Conservation (phyloP, 2,797 vertebrate species). For the Novumbra hubbsi region DNA sequence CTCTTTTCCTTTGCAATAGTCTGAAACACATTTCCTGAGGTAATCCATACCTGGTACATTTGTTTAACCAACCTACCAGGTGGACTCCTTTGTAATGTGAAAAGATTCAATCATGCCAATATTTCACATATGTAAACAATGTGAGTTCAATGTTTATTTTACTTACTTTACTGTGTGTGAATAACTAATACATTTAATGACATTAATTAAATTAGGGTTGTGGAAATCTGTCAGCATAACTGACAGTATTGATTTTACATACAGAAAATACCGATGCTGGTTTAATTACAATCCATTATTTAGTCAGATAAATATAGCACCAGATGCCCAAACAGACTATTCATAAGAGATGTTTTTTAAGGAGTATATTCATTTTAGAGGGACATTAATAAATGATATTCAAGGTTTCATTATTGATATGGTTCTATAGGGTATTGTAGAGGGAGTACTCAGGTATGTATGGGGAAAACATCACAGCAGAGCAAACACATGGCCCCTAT, state of each 20-base stretch:
- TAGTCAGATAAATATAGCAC: neutral
- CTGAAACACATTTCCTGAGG: neutral
- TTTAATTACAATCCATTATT: neutral
- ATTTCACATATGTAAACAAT: neutral
- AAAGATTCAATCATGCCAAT: neutral
- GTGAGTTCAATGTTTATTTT: neutral
- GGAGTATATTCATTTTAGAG: constrained; percentile 6
- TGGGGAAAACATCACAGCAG: constrained; percentile 11
- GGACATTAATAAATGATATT: constrained; percentile 34
- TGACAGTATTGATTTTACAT: neutral
- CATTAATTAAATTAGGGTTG: neutral
- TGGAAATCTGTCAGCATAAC: neutral
- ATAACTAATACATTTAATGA: neutral
- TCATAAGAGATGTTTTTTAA: neutral
- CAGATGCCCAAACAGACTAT: neutral
- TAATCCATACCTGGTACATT: neutral
- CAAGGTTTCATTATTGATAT: constrained; percentile 32
- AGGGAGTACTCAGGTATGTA: constrained; percentile 25
- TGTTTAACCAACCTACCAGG: neutral
- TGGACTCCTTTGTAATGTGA: neutral
- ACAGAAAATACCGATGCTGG: neutral
- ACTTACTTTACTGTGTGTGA: neutral
- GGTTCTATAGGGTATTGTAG: constrained; percentile 1
- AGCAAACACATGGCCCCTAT: neutral
- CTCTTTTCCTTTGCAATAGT: neutral